Evolutionary conservation across 2,113 vertebrate species (phyloP).

Genomic region (Dipodomys spectabilis): DNA sequence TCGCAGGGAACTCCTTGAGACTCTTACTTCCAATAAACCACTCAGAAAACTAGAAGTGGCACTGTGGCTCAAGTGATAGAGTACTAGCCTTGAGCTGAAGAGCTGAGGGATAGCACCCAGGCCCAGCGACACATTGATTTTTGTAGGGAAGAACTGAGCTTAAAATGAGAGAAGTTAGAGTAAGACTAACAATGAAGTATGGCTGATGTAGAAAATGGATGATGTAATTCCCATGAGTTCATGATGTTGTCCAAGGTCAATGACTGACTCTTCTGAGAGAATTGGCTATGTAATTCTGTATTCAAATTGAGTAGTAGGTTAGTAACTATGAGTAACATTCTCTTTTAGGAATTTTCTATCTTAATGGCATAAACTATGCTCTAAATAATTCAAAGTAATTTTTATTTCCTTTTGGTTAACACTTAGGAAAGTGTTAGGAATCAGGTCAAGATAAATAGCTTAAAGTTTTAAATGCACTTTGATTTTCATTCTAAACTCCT

Average conservation of each 20-base stretch:
- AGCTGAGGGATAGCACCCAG: too few relatives aligned
- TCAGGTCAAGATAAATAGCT: not conserved
- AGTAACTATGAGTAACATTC: not conserved
- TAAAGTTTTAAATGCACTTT: not conserved
- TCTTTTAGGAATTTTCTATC: not conserved
- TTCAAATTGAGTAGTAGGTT: not conserved
- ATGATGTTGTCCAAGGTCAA: not conserved
- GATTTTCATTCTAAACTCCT: not conserved
- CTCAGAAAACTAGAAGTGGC: too few relatives aligned
- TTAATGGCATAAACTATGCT: not conserved
- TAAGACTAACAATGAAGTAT: conserved; percentile 9
- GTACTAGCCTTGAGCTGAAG: too few relatives aligned
- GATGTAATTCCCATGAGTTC: not conserved
- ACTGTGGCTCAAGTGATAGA: too few relatives aligned
- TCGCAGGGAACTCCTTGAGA: too few relatives aligned
- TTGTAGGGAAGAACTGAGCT: not conserved
- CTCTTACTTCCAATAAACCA: too few relatives aligned
- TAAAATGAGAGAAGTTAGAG: not conserved
- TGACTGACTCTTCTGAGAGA: not conserved
- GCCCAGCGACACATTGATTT: too few relatives aligned
- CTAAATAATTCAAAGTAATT: not conserved
- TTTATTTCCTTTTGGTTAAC: not conserved
- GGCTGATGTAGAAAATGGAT: not conserved
- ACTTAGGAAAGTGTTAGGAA: not conserved
- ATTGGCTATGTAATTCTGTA: not conserved